These are phyloP conservation scores for Lithophane semibrunnea DNA, from an alignment of 2,888 invertebrate species.

Conservation along the genomic window DNA sequence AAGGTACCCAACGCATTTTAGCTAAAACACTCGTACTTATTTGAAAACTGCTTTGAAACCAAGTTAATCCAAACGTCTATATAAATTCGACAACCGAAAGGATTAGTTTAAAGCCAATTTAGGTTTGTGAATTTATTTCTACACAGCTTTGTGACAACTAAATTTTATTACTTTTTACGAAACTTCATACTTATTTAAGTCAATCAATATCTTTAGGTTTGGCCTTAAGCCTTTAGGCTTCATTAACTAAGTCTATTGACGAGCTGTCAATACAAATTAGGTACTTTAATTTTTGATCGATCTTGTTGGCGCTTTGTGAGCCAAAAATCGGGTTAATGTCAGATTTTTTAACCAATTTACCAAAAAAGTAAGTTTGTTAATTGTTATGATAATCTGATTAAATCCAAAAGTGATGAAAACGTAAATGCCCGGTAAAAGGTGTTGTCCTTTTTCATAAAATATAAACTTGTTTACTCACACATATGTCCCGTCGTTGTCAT, in stretches of 20 bases:
- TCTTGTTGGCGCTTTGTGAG: constrained; percentile 1
- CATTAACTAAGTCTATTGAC: constrained; percentile 21
- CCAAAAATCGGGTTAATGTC: neutral
- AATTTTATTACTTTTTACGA: constrained; percentile 38
- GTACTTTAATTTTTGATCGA: constrained; percentile 1
- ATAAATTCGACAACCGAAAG: constrained; percentile 55
- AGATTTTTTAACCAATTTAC: neutral
- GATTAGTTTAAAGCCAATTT: constrained; percentile 48
- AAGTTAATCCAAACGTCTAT: neutral
- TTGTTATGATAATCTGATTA: neutral
- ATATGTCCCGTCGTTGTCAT: neutral
- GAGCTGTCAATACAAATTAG: constrained; percentile 27
- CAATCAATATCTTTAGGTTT: constrained; percentile 4
- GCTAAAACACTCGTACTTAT: neutral
- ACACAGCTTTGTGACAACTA: constrained; percentile 13
- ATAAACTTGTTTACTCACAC: neutral
- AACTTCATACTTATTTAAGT: constrained; percentile 16
- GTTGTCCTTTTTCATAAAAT: neutral
- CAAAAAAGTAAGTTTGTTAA: neutral
- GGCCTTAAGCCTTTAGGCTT: constrained; percentile 5
- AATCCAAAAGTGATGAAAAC: neutral
- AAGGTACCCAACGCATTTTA: neutral
- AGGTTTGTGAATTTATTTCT: constrained; percentile 32
- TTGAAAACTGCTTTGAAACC: constrained; percentile 6
- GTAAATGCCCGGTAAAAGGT: neutral